phyloP scores from a whole-genome alignment of 37 sponge, comb jelly and placozoan genomes.

The Chondrilla cf. caribensis region DNA sequence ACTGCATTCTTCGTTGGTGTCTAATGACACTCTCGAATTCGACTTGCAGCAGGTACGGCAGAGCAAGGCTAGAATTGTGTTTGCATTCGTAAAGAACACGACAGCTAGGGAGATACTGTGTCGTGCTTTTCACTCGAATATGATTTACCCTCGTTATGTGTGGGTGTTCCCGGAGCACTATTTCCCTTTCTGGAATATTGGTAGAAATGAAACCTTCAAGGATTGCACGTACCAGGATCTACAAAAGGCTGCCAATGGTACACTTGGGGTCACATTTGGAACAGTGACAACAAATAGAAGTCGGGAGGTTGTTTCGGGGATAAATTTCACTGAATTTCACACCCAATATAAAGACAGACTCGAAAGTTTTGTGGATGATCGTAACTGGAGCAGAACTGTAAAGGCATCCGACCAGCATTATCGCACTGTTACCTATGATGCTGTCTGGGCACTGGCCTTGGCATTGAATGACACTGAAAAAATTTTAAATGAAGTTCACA shows the following conservation, averaged over 20 bases:
- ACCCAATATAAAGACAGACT: background rate
- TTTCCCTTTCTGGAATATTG: background rate
- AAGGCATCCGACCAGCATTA: background rate
- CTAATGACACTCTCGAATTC: background rate
- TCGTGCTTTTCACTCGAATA: background rate
- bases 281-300: background rate
- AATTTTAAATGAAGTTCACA: background rate
- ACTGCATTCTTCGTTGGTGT: background rate
- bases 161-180: constrained; percentile 25
- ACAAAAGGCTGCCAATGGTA: background rate
- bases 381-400: too few relatives aligned
- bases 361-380: background rate
- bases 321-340: background rate
- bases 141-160: constrained; percentile 19
- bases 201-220: background rate
- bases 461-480: background rate
- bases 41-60: background rate
- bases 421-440: constrained; percentile 14
- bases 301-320: background rate
- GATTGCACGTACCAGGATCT: background rate
- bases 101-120: background rate
- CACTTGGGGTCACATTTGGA: background rate
- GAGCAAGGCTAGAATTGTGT: background rate
- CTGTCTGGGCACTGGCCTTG: background rate
- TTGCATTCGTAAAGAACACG: background rate